Base-by-base conservation (phyloP, 2,797 vertebrate genomes). In the Phalanger gymnotis region DNA sequence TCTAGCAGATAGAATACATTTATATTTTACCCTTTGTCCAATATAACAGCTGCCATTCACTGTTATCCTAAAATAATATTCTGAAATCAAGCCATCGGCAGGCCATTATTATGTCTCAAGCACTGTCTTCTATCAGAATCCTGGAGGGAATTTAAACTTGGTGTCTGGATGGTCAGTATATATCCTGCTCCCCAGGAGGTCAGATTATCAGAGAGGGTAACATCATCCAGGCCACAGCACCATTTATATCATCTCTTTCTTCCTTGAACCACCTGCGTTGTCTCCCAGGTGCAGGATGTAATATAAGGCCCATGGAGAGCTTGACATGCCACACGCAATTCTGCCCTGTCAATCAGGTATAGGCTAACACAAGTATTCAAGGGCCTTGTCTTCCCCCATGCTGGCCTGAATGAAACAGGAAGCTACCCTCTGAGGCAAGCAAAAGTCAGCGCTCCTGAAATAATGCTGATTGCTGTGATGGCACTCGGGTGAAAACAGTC, bases 1-100 rank as follows among this genome's bases (percentile, higher is more conserved):
- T 97, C 97, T 94, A 95, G 98, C 96, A 98, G 94, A 94, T 0
- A 66, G 94, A 91, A 96, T 90, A 90, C 92, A 94, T 51, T 96
- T 54, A 25, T 66, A 94, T 93, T 92, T 93, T 92, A 96, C 40
- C 12, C 94, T 51, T 90, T n/a, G 27, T 94, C 95, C 51, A 34
- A 56, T 28, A 95, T 92, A 92, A 92, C 91, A 97, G 96, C 94
- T 94, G 94, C 93, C 53, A 22, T 55, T 54, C 95, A 95, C 91
- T 95, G 89, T 95, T 97, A 95, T 91, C 92, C 91, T 92, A 66
- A 93, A 94, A 61, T 81, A 94, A 66, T 89, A 95, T 27, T 96
- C 40, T 1, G 54, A 92, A 98, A 96, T 87, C 54, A 90, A 34
- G 0, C 94, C 93, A 87, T 81, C 96, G 19, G 0, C 96, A 97